A percentile compares a stretch with the other conserved stretches of the same genome.
phyloP scores from a whole-genome alignment of 2,888 invertebrate species.

The Leptopilina drosophilae region DNA sequence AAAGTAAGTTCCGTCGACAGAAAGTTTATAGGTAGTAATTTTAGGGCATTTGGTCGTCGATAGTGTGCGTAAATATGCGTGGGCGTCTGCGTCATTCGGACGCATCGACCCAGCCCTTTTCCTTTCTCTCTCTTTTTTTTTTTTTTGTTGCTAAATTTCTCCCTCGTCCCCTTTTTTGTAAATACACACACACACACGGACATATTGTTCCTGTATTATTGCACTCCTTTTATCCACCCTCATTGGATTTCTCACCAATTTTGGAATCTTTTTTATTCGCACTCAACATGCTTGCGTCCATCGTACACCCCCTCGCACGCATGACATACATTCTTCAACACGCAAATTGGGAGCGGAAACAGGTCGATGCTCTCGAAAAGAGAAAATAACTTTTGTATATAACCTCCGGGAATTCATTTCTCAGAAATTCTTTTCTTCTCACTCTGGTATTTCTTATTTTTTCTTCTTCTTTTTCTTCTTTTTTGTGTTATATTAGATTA shows the following conservation, averaged over 20 bases:
- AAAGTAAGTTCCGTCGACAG: background rate
- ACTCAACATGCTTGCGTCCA: conserved; percentile 3
- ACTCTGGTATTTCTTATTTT: too few relatives aligned
- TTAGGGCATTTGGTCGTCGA: conserved; percentile 32
- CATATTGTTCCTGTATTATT: background rate
- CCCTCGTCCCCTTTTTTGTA: conserved; percentile 24
- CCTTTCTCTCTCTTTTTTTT: conserved; percentile 40
- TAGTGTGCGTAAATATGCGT: conserved; percentile 61
- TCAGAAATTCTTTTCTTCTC: background rate
- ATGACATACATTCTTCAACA: conserved; percentile 39
- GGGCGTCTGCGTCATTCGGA: conserved; percentile 65
- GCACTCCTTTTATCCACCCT: conserved; percentile 21
- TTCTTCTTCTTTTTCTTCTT: too few relatives aligned
- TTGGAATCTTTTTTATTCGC: conserved; percentile 42
- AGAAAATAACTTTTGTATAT: conserved; percentile 15
- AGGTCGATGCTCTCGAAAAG: conserved; percentile 28
- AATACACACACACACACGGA: background rate
- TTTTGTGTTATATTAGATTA: background rate
- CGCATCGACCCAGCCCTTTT: conserved; percentile 57
- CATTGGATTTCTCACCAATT: conserved; percentile 37
- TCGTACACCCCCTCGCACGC: conserved; percentile 35
- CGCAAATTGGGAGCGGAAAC: conserved; percentile 29
- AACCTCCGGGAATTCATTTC: conserved; percentile 12
- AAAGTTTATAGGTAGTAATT: conserved; percentile 47
- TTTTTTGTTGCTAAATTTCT: conserved; percentile 26